A percentile compares a stretch with the other conserved stretches of the same genome.
Evolutionary conservation across 2,797 vertebrate genomes (phyloP).

Genomic region (Chelidonichthys spinosus): DNA sequence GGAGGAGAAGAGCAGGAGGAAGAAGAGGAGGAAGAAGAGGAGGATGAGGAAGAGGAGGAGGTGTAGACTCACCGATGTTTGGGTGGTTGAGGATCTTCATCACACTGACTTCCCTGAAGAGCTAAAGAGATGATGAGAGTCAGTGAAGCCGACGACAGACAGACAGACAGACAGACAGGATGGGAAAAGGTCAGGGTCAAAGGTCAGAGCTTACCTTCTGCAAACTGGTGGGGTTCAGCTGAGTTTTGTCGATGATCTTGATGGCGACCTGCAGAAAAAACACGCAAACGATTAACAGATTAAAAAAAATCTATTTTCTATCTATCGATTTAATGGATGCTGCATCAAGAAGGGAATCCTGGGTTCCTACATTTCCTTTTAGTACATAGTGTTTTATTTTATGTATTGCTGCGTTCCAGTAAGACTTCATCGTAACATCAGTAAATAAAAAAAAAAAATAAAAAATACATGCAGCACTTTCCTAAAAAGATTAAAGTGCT

Average conservation of each 20-base stretch:
- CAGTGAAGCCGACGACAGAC: background rate
- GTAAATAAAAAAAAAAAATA: background rate
- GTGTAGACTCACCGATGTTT: conserved; percentile 88
- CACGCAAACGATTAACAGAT: background rate
- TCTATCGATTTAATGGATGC: background rate
- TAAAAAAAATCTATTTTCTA: background rate
- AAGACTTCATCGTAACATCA: background rate
- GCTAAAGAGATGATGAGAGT: conserved; percentile 75
- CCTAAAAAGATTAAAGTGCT: conserved; percentile 2
- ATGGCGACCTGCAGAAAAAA: conserved; percentile 87
- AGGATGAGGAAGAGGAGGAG: background rate
- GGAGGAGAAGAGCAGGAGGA: background rate
- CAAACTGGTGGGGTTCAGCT: conserved; percentile 93
- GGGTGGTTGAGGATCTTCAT: conserved; percentile 96
- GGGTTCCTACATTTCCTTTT: background rate
- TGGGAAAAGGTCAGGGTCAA: background rate
- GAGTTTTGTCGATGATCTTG: conserved; percentile 96
- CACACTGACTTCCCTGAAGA: conserved; percentile 95
- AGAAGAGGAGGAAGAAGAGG: too few relatives aligned
- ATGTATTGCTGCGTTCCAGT: background rate
- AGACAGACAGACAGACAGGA: background rate
- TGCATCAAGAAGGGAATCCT: background rate
- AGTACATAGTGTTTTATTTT: background rate
- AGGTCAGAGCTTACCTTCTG: conserved; percentile 87
- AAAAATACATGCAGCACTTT: background rate